A percentile compares a stretch with the other conserved stretches of the same genome.
These are phyloP conservation scores for Conchocele bisecta DNA, from an alignment of 2,888 invertebrate genomes.

Conservation along the genomic window DNA sequence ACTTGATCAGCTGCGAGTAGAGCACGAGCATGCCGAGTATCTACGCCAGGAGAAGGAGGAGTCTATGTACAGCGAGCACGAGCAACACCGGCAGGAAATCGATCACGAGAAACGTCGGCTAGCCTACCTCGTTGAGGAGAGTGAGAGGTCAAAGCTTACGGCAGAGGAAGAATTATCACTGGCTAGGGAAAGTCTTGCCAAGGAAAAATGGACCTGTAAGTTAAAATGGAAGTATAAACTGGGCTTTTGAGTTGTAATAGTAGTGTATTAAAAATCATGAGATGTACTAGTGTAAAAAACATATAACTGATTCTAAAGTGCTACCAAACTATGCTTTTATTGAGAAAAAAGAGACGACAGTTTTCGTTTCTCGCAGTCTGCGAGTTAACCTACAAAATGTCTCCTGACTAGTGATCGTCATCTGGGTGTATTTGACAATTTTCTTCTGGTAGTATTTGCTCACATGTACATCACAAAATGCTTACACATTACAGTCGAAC, in stretches of 20 bases:
- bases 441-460: too few species aligned
- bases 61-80: conserved; percentile 67
- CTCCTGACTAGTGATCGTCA: too few species aligned
- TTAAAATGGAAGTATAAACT: too few species aligned
- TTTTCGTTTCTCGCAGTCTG: too few species aligned
- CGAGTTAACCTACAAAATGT: too few species aligned
- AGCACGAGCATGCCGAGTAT: conserved; percentile 69
- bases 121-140: conserved; percentile 61
- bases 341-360: too few species aligned
- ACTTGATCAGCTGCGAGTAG: conserved; percentile 64
- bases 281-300: too few species aligned
- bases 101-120: conserved; percentile 70
- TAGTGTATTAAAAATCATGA: too few species aligned
- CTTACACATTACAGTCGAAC: conserved; percentile 58
- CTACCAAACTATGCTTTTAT: too few species aligned
- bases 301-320: too few species aligned
- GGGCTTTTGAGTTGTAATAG: too few species aligned
- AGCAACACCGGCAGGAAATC: conserved; percentile 68
- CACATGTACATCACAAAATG: not conserved
- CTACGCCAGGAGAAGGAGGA: conserved; percentile 69
- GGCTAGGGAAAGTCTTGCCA: conserved; percentile 62
- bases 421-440: too few species aligned
- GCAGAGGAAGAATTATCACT: conserved; percentile 68
- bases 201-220: conserved; percentile 72
- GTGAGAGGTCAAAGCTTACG: conserved; percentile 58